Base-by-base conservation (phyloP, 2,888 invertebrate genomes). In the Camptogramma bilineatum region DNA sequence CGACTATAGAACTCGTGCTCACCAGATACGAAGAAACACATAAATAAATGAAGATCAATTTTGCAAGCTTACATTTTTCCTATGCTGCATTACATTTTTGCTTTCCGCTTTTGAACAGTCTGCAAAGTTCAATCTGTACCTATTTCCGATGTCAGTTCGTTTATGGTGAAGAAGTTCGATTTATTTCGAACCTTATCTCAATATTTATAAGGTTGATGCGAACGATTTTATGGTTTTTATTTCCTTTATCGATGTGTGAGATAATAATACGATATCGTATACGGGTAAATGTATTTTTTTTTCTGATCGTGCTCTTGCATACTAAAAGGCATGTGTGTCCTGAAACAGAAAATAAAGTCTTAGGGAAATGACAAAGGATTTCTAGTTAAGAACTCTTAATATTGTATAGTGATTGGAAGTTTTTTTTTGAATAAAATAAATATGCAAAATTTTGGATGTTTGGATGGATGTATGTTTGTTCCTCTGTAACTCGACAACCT, bases 191-290 rank as follows among this genome's bases (percentile, higher is more conserved):
- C 47, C 52, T 21, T 59, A 59, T 19, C 9, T 24, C 2, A 1
- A 17, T 17, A 31, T 0, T 8, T 9, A 16, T 46, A 59, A 42
- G 52, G 52, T 21, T 47, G 31, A 18, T 44, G 17, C 0, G 44
- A 46, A 16, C 8, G n/a, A 4, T 44, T 52, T 46, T 46, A 17
- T 18, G n/a, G 4, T 52, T 59, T 47, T 59, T 59, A 52, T 52
- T 46, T 31, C 46, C 28, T 52, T 52, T 59, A 18, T 34, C 17
- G 58, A 52, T 52, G 52, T 34, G 46, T 18, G 52, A 31, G 52
- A 51, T 52, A n/a, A 58, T 58, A 52, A 47, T 47, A 59, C 46
- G 46, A 52, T 31, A 44, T 46, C 34, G 52, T 42, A 52, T 58
- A n/a, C 28, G 51, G 28, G 28, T 18, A 31, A 58, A 44, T 44